Base-by-base conservation (phyloP, 2,888 invertebrate species). In the Trissonchulus sp. region DNA sequence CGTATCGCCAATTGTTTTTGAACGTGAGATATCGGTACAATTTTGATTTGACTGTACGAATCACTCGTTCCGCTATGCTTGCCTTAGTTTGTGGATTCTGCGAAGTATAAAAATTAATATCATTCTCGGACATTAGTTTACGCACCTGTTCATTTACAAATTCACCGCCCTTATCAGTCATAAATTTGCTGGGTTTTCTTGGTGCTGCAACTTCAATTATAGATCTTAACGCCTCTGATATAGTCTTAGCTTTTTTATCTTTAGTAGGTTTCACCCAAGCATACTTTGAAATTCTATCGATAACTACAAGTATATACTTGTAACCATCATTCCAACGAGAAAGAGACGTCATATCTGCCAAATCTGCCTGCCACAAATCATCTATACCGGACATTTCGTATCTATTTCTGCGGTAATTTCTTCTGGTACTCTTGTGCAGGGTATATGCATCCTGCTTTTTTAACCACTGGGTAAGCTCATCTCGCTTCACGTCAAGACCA, bases 191-290 rank as follows among this genome's bases (percentile, higher is more conserved):
- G 33, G 28, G 28, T 15, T 33, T 48, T 65, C 65, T 65, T 18
- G 65, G n/a, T 15, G 3, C 15, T 31, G 33, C 23, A 60, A 8
- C 2, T 72, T n/a, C 72, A 2, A 15, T 65, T 65, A 72, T 15
- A 8, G 28, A 31, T 28, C 8, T 18, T 15, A 65, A 34, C 8
- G 65, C 65, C 8, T 31, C 30, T 31, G 8, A 15, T 65, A 28
- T 65, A 15, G 65, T 15, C 30, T 28, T 18, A 15, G 60, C 38
- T 2, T 2, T 77, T 76, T 74, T 75, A 63, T 77, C 65, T 76
- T 78, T 76, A 15, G 75, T 69, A 30, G 78, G 76, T 31, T 72
- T 62, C 28, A 77, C 73, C 76, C 77, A 78, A 60, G 74, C 48
- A 48, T 15, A 48, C 23, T 48, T 48, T 15, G 48, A 48, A 23